Conservation (phyloP, 2,797 vertebrate genomes). For the Luscinia luscinia region DNA sequence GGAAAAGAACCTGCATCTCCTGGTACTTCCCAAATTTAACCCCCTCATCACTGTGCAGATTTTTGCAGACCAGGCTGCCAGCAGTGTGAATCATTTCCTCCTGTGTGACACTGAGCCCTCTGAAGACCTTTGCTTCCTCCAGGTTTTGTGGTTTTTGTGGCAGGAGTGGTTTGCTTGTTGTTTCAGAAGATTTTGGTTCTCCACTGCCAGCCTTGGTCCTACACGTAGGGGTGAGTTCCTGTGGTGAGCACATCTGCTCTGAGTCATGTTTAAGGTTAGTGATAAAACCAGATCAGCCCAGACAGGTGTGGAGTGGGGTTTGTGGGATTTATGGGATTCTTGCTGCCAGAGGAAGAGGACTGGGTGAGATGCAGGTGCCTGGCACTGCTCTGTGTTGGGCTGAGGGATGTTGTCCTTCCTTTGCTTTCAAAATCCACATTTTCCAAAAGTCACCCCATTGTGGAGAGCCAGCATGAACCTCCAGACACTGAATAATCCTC, state of each 20-base stretch:
- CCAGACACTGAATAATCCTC: neutral
- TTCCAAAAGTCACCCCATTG: neutral
- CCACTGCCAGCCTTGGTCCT: neutral
- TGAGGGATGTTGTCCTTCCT: neutral
- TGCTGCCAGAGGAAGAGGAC: neutral
- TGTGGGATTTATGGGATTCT: neutral
- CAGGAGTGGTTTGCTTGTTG: neutral
- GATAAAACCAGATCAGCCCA: neutral
- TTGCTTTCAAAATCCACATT: neutral
- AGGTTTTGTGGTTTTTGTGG: neutral
- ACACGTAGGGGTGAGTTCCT: neutral
- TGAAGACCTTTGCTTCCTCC: neutral
- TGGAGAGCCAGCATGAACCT: neutral
- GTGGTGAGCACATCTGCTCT: neutral
- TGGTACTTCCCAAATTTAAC: neutral
- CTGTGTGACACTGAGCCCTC: neutral
- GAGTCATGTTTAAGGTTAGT: neutral
- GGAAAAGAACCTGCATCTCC: neutral
- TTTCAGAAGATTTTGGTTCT: neutral
- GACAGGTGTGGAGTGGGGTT: neutral
- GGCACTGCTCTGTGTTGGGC: accelerated
- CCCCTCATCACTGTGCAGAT: too few species aligned
- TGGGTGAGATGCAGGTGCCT: neutral
- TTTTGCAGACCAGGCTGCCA: constrained; percentile 1
- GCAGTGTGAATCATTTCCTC: neutral